These are phyloP conservation scores for Cololabis saira DNA, from an alignment of 2,113 vertebrate species.

Conservation along the genomic window DNA sequence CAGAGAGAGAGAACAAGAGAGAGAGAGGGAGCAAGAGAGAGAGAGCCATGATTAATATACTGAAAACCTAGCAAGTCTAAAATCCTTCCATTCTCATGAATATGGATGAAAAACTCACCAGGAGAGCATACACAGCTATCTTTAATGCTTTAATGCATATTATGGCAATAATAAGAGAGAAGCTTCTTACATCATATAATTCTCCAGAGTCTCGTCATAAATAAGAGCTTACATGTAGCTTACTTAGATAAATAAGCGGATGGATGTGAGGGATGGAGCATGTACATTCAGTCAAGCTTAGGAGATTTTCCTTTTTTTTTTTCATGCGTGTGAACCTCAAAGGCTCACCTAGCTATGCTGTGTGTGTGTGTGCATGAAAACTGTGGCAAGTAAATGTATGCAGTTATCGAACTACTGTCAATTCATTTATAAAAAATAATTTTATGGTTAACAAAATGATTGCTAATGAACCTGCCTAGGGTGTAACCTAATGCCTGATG, in stretches of 20 bases:
- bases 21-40: conserved; percentile 11
- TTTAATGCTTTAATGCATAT: conserved; percentile 74
- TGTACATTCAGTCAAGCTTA: conserved; percentile 58
- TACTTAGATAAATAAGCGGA: conserved; percentile 71
- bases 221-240: conserved; percentile 79
- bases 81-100: conserved; percentile 64
- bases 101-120: conserved; percentile 70
- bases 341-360: conserved; percentile 32
- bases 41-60: conserved; percentile 63
- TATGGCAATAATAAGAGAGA: conserved; percentile 72
- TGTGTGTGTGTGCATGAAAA: not conserved
- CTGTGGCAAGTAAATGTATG: not conserved
- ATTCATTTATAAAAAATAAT: not conserved
- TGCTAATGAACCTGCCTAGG: too few species aligned
- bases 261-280: conserved; percentile 52
- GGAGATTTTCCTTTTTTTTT: conserved; percentile 19
- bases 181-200: conserved; percentile 74
- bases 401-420: not conserved
- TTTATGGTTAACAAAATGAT: not conserved
- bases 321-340: conserved; percentile 18
- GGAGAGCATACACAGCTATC: conserved; percentile 59
- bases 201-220: conserved; percentile 74
- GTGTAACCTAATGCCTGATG: too few species aligned
- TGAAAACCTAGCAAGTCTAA: conserved; percentile 57
- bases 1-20: conserved; percentile 20